Percentiles rank a stretch among this genome's conserved stretches.
phyloP scores from a whole-genome alignment of 2,113 vertebrate genomes.

The Strix aluco region DNA sequence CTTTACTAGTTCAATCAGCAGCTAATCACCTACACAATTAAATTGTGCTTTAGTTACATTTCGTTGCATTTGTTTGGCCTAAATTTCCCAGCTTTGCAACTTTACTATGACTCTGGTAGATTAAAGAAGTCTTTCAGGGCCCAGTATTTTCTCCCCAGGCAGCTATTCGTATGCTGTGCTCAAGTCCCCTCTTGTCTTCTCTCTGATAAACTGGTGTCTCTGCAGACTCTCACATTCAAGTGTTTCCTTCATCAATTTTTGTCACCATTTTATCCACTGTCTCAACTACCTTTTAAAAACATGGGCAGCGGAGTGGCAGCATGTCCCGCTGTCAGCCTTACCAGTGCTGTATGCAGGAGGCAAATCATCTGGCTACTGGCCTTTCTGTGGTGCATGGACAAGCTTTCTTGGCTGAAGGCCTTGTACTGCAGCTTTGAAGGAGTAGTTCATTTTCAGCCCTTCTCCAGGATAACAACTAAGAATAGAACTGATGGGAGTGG shows the following conservation, averaged over 20 bases:
- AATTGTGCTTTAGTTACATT: not conserved
- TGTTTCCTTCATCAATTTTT: not conserved
- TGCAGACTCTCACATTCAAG: not conserved
- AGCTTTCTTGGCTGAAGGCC: not conserved
- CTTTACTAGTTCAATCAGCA: not conserved
- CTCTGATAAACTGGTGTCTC: not conserved
- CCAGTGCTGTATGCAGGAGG: not conserved
- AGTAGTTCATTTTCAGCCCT: not conserved
- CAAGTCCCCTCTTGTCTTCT: not conserved
- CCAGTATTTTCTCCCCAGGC: not conserved
- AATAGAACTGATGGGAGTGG: not conserved
- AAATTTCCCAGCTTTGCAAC: not conserved
- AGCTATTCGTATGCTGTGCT: not conserved
- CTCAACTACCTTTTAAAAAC: not conserved
- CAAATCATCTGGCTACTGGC: not conserved
- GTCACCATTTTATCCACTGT: not conserved
- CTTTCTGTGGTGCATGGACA: not conserved
- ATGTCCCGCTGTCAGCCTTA: not conserved
- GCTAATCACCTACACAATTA: not conserved
- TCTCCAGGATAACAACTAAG: not conserved
- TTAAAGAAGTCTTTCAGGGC: not conserved
- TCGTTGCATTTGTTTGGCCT: not conserved
- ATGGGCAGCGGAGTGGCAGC: not conserved
- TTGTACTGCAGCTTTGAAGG: not conserved
- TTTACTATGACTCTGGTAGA: not conserved